Base-by-base conservation (phyloP, 2,888 invertebrate species). In the Sphinx pinastri region DNA sequence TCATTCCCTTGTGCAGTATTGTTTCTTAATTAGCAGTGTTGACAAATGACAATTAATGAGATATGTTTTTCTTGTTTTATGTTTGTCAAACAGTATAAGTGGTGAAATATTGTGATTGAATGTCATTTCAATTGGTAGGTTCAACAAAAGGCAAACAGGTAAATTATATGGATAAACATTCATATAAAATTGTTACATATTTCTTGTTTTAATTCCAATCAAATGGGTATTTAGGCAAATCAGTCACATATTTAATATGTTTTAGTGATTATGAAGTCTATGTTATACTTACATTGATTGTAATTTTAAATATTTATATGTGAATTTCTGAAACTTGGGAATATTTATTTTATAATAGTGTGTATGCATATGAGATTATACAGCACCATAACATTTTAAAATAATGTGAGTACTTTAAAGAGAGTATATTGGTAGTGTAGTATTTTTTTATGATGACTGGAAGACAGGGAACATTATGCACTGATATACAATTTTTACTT, bases 101-200 rank as follows among this genome's bases (percentile, higher is more conserved):
- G 13, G 19, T 16, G 16, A 16, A 47, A 47, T 45, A 60, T 16
- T 16, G 12, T 45, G 45, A 47, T 12, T 16, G 12, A 57, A n/a
- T 16, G 16, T 47, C 3, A 47, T 11, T 11, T 45, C 11, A 60
- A 45, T 8, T 10, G 11, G 38, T 38, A 38, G 38, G 38, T 38
- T 38, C 38, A 5, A 38, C 38, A 60, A 45, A 45, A 60, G 16
- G 12, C 12, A 47, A 60, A 47, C 60, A 60, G 60, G 60, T 60
- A 60, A 45, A 47, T n/a, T n/a, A 11, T 60, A 4, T 60, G 45
- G 60, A 12, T 45, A 12, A 45, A 60, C n/a, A 45, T 16, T 60
- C 11, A 47, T 60, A 5, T 60, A 12, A 12, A 11, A 60, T n/a
- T 16, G 11, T 47, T 25, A 45, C 45, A 25, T 57, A 57, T 12